Percentiles rank a stretch among this genome's conserved stretches.
Evolutionary conservation across 1,140 invertebrate genomes (phyloP).

Genomic region (Drosophila takahashii): DNA sequence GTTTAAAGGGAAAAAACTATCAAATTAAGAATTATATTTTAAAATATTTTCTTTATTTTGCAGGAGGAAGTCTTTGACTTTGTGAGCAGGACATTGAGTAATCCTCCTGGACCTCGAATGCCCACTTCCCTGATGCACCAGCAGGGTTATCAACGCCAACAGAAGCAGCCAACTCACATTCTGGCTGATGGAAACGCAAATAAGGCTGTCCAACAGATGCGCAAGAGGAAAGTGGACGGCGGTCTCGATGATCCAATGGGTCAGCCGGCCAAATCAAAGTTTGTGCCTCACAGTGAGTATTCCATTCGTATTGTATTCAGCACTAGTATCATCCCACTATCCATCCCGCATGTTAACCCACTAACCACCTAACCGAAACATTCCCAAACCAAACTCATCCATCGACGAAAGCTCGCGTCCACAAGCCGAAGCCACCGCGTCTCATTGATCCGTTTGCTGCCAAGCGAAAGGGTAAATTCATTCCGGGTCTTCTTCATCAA

Average conservation of each 20-base stretch:
- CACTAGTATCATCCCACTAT: not conserved
- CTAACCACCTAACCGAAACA: conserved; percentile 1
- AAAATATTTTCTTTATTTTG: conserved; percentile 9
- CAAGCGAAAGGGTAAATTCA: conserved; percentile 79
- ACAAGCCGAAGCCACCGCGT: conserved; percentile 65
- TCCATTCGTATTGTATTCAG: no score
- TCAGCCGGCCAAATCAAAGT: conserved; percentile 56
- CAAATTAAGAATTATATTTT: not conserved
- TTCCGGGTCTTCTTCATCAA: conserved; percentile 29
- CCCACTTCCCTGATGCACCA: conserved; percentile 65
- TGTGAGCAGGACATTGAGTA: conserved; percentile 86
- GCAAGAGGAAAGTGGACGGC: conserved; percentile 53
- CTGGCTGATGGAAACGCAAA: conserved; percentile 54
- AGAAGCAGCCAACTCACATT: conserved; percentile 42
- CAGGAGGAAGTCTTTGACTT: conserved; percentile 88
- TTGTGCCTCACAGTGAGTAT: conserved; percentile 64
- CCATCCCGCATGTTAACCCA: conserved; percentile 28
- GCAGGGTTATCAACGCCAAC: conserved; percentile 48
- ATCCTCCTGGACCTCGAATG: conserved; percentile 87
- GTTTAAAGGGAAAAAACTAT: conserved; percentile 28
- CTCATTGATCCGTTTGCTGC: conserved; percentile 79
- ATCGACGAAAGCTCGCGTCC: conserved; percentile 32
- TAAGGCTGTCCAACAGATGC: conserved; percentile 46
- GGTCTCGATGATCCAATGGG: conserved; percentile 33
- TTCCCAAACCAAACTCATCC: conserved; percentile 9